phyloP scores from a whole-genome alignment of 2,797 vertebrate species.

The Todus mexicanus region DNA sequence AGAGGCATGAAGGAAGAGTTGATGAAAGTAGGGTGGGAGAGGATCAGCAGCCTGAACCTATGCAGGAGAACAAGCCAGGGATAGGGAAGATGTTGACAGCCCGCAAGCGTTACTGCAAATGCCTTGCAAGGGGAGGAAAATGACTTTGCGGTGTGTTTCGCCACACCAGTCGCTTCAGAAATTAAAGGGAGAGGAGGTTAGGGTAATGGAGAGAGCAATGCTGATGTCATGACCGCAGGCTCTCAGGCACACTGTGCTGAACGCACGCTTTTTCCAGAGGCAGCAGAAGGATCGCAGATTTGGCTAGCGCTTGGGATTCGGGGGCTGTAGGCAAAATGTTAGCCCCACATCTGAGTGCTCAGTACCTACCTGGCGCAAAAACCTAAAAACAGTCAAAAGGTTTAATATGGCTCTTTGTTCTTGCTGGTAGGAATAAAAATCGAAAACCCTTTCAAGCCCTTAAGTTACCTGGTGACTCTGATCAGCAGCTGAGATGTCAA shows the following conservation, averaged over 20 bases:
- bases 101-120: background rate
- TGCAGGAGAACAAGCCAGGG: background rate
- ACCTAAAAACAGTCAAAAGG: background rate
- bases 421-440: background rate
- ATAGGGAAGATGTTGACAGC: background rate
- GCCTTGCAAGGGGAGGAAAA: background rate
- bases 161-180: background rate
- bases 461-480: background rate
- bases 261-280: fast-evolving
- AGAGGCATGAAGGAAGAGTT: background rate
- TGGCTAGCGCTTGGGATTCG: background rate
- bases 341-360: fast-evolving
- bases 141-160: fast-evolving
- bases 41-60: background rate
- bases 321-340: background rate
- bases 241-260: fast-evolving
- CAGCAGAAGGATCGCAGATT: background rate
- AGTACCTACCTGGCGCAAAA: background rate
- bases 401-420: background rate
- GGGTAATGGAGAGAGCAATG: background rate
- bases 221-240: fast-evolving
- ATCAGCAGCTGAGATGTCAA: background rate
- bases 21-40: background rate
- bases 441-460: background rate
- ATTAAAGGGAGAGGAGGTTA: background rate